Evolutionary conservation across 2,888 invertebrate species (phyloP).

Genomic region (Coecobrya sp.): DNA sequence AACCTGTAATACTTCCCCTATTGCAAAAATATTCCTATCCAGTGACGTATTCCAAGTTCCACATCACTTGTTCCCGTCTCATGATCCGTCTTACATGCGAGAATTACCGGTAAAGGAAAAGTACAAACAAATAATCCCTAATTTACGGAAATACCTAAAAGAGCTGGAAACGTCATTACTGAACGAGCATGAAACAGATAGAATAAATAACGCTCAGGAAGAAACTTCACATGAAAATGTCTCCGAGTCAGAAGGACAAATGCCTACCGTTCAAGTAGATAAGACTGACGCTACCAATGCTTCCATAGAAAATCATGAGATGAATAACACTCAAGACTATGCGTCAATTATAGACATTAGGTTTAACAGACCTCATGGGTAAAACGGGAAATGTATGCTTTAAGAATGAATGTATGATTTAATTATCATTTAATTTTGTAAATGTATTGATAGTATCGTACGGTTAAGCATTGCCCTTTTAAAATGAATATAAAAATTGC

Average conservation of each 20-base stretch:
- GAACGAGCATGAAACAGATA: neutral
- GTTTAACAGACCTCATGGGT: no score
- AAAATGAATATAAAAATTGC: no score
- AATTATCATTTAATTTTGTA: no score
- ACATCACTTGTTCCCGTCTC: slow-evolving; percentile 52
- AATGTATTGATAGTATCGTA: no score
- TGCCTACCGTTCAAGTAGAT: no score
- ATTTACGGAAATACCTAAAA: slow-evolving; percentile 33
- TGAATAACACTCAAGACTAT: slow-evolving; percentile 23
- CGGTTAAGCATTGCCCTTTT: no score
- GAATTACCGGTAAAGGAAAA: neutral
- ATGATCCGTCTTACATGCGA: slow-evolving; percentile 5
- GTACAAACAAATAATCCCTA: slow-evolving; percentile 31
- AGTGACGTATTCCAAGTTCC: slow-evolving; percentile 65
- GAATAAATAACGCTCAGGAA: neutral
- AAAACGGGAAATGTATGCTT: no score
- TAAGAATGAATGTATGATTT: no score
- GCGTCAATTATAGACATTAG: slow-evolving; percentile 38
- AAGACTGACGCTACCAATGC: neutral
- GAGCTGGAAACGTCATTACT: slow-evolving; percentile 30
- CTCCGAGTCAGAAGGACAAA: neutral
- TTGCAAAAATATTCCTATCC: slow-evolving; percentile 13
- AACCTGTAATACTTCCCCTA: slow-evolving; percentile 36
- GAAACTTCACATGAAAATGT: no score
- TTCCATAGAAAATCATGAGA: neutral